These are phyloP conservation scores for Aphaenogaster floridana DNA, from an alignment of 1,140 invertebrate genomes.

Conservation along the genomic window DNA sequence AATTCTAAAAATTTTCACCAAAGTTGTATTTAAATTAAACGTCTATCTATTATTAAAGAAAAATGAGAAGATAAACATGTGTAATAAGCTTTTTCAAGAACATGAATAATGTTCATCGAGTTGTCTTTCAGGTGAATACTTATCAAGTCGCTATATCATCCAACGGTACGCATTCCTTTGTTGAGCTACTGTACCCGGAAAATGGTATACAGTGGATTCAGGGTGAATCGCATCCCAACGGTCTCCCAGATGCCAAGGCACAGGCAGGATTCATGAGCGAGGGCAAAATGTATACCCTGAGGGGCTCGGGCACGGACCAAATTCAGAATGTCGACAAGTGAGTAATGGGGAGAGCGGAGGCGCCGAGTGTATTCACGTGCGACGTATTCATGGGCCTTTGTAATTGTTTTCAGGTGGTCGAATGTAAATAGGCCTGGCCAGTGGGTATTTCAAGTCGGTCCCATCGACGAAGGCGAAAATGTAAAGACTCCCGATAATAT, in stretches of 20 bases:
- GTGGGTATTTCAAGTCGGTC: constrained; percentile 94
- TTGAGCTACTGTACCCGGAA: constrained; percentile 94
- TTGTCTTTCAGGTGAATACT: constrained; percentile 89
- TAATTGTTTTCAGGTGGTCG: constrained; percentile 89
- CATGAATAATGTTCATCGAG: constrained; percentile 28
- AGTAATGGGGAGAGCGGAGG: constrained; percentile 68
- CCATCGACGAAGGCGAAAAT: constrained; percentile 88
- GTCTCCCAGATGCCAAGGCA: constrained; percentile 94
- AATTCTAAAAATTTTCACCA: too few species aligned
- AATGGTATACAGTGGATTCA: constrained; percentile 97
- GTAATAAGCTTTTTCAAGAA: background rate
- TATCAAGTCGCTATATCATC: constrained; percentile 95
- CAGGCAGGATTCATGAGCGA: constrained; percentile 97
- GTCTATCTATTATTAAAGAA: background rate
- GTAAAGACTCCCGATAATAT: constrained; percentile 90
- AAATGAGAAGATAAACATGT: background rate
- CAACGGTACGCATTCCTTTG: constrained; percentile 94
- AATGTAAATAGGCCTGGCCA: constrained; percentile 94
- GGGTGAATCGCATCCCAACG: constrained; percentile 89
- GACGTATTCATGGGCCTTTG: constrained; percentile 52
- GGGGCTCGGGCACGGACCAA: constrained; percentile 95
- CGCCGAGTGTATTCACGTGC: constrained; percentile 10
- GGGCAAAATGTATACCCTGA: constrained; percentile 90
- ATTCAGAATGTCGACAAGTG: constrained; percentile 92
- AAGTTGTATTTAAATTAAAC: background rate